Evolutionary conservation across 2,888 invertebrate species (phyloP), one percentile per base, ranked within the genome.

Genomic region (Chrysotoxum bicinctum): DNA sequence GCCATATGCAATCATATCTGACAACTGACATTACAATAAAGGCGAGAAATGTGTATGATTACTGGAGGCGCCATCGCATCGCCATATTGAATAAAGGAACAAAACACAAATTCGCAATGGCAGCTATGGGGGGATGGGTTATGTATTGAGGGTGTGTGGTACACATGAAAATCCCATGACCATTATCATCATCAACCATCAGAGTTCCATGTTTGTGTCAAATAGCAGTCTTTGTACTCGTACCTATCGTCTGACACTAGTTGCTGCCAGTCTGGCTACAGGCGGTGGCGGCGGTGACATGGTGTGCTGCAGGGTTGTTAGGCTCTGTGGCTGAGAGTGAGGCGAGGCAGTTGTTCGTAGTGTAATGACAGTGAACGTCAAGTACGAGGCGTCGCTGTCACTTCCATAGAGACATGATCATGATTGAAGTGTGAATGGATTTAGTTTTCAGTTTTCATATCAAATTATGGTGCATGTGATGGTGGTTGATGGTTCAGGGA

Each of bases 161-260:
- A n/a, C 12, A 16, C 16, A 62, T 62, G 43, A 62, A 43, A 43
- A 30, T 62, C 45, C 43, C 30, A 62, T 62, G 43, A 26, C 26
- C 21, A 43, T 26, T 5, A 60, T 45, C 26, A n/a, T 60, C 14
- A 14, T 14, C 32, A 16, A 60, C 23, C 58, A 37, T 19, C 26
- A n/a, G 16, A 43, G 43, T 45, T 16, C 9, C 64, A 19, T 64
- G 64, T 64, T 58, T 26, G 32, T 64, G 64, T 64, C 64, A 64
- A 50, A 64, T 19, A 64, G 30, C 45, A 45, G 45, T 30, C 45
- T 16, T 30, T 19, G 9, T 37, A 10, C 9, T n/a, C n/a, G n/a
- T 60, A 21, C 19, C 16, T 26, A 60, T 43, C n/a, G 30, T 64
- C 64, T 64, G 64, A 30, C 40, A 62, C 40, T 43, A 26, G 62